A percentile compares a stretch with the other conserved stretches of the same genome.
Evolutionary conservation across 2,797 vertebrate species (phyloP).

Genomic region (Sebastes melanostomus): DNA sequence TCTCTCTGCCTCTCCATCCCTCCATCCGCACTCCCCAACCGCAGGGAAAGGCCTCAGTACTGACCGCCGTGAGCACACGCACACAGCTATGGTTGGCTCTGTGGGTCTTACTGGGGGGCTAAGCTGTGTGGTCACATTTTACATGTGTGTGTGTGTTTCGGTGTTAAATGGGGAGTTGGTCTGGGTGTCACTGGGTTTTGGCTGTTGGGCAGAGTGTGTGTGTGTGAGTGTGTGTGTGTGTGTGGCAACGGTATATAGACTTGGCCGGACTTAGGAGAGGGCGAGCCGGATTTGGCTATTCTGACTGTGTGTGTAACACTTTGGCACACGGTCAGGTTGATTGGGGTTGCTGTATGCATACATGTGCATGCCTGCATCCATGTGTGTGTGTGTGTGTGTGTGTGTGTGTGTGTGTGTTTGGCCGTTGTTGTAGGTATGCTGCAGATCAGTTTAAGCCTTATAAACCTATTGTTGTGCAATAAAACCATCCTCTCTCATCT

Average conservation of each 20-base stretch:
- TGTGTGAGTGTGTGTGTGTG: not conserved
- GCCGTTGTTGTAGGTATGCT: conserved; percentile 71
- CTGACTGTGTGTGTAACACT: conserved; percentile 28
- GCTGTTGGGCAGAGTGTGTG: conserved; percentile 1
- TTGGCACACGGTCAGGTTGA: conserved; percentile 52
- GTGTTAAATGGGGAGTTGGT: conserved; percentile 58
- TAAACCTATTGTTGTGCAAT: conserved; percentile 75
- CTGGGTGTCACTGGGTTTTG: conserved; percentile 43
- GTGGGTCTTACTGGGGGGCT: conserved; percentile 65
- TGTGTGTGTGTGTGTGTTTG: conserved; percentile 47
- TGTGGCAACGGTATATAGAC: conserved; percentile 34
- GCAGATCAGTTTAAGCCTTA: conserved; percentile 77
- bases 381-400: conserved; percentile 7
- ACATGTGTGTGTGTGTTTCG: conserved; percentile 55
- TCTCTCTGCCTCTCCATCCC: conserved; percentile 53
- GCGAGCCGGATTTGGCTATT: conserved; percentile 61
- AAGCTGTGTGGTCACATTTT: conserved; percentile 73
- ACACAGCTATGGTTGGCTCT: conserved; percentile 12
- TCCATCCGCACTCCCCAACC: conserved; percentile 63
- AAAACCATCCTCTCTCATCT: conserved; percentile 70
- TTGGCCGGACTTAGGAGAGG: conserved; percentile 58
- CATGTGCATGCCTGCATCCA: conserved; percentile 31
- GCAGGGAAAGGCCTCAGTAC: conserved; percentile 62
- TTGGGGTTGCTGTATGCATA: conserved; percentile 17
- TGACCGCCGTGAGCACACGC: conserved; percentile 61